phyloP scores from a whole-genome alignment of 2,113 vertebrate genomes.

The Stercorarius parasiticus region DNA sequence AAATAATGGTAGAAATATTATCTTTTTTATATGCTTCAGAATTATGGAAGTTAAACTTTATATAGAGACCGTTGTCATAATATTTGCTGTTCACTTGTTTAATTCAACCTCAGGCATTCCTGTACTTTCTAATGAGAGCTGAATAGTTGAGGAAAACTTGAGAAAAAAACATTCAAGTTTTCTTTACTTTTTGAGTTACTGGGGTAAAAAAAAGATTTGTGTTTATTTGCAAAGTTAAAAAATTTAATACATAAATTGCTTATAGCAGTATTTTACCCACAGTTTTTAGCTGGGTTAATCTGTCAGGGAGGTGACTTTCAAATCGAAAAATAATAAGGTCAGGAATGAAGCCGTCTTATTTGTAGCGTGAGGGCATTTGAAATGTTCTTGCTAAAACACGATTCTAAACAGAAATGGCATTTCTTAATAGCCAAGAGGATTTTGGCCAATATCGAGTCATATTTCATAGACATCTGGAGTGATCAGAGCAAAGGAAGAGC shows the following conservation, averaged over 20 bases:
- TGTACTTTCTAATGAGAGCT: background rate
- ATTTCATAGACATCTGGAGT: background rate
- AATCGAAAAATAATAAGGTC: background rate
- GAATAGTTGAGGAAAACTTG: background rate
- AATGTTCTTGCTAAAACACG: background rate
- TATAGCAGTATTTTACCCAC: background rate
- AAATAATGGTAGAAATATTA: background rate
- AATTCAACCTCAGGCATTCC: background rate
- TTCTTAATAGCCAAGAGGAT: background rate
- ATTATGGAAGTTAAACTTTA: background rate
- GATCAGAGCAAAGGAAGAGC: background rate
- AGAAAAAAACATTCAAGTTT: background rate
- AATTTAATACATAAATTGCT: background rate
- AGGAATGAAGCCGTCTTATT: background rate
- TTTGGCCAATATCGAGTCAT: background rate
- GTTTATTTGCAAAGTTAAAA: background rate
- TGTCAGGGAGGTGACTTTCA: background rate
- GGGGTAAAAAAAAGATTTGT: background rate
- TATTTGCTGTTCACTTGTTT: background rate
- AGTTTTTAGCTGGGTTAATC: background rate
- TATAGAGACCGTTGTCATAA: background rate
- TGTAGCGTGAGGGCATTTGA: background rate
- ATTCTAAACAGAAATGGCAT: slow-evolving; percentile 1
- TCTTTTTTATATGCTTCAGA: background rate
- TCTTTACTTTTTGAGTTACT: background rate